phyloP scores from a whole-genome alignment of 2,888 invertebrate genomes.

The Drosophila glabriapex region DNA sequence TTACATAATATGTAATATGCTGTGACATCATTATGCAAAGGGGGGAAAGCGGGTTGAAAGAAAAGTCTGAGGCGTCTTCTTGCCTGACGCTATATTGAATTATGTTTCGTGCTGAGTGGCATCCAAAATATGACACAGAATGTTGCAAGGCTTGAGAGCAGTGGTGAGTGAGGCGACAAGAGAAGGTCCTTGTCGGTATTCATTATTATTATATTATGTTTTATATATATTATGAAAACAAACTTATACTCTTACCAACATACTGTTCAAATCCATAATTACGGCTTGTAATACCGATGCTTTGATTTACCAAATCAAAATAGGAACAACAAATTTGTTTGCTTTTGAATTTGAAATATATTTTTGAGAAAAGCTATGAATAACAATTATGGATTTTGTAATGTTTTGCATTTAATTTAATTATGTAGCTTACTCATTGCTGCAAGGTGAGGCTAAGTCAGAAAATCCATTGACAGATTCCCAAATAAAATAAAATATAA shows the following conservation, averaged over 20 bases:
- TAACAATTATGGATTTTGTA: neutral
- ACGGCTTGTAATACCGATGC: neutral
- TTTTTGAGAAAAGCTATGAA: neutral
- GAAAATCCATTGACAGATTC: neutral
- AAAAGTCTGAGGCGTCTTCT: constrained; percentile 25
- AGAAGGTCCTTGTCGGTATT: constrained; percentile 19
- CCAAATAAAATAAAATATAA: neutral
- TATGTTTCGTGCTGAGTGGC: constrained; percentile 72
- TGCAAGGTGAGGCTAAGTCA: neutral
- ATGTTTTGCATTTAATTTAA: neutral
- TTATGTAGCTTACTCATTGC: neutral
- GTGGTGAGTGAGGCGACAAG: neutral
- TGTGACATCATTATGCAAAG: constrained; percentile 79
- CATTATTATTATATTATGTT: constrained; percentile 14
- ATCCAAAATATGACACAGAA: constrained; percentile 68
- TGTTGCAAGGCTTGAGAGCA: constrained; percentile 39
- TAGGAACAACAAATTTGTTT: neutral
- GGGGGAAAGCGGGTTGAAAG: neutral
- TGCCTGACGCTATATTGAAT: constrained; percentile 71
- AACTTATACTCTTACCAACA: neutral
- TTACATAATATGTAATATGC: constrained; percentile 83
- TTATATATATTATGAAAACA: constrained; percentile 2
- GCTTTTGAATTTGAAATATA: neutral
- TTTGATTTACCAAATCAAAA: neutral
- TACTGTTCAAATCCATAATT: neutral